Evolutionary conservation across 2,797 vertebrate genomes (phyloP).

Genomic region (Galagoides demidoff): DNA sequence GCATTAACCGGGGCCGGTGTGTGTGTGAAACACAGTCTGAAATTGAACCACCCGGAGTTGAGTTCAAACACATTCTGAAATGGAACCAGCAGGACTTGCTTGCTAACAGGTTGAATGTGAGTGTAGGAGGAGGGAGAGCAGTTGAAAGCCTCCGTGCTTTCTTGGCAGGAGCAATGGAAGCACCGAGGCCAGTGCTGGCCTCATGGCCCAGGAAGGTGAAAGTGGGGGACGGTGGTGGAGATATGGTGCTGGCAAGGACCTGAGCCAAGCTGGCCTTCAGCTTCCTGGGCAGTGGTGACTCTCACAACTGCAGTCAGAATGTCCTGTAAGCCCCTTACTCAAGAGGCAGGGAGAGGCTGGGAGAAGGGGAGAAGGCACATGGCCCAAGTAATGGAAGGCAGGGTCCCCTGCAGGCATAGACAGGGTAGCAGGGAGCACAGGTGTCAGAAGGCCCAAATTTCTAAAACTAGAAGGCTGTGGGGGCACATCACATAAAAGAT

Average conservation of each 20-base stretch:
- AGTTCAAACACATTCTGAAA: neutral
- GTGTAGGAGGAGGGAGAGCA: fast-evolving
- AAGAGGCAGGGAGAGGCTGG: neutral
- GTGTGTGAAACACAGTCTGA: too few species aligned
- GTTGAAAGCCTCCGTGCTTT: fast-evolving
- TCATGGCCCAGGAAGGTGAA: fast-evolving
- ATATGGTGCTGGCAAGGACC: fast-evolving
- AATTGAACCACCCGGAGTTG: too few species aligned
- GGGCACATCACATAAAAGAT: fast-evolving
- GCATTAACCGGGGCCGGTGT: too few species aligned
- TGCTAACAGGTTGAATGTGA: neutral
- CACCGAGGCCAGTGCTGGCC: fast-evolving
- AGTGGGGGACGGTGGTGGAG: fast-evolving
- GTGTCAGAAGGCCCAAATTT: neutral
- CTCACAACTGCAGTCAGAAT: neutral
- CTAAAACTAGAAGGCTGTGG: fast-evolving
- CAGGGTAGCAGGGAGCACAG: neutral
- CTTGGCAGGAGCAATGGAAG: fast-evolving
- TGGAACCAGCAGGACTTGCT: neutral
- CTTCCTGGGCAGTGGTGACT: neutral
- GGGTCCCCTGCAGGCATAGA: fast-evolving
- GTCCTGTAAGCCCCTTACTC: neutral
- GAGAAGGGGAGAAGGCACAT: neutral
- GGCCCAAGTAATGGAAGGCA: too few species aligned
- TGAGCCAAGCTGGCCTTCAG: neutral